A percentile compares a stretch with the other conserved stretches of the same genome.
These are phyloP conservation scores for Labeo rohita DNA, from an alignment of 2,113 vertebrate genomes.

Conservation along the genomic window DNA sequence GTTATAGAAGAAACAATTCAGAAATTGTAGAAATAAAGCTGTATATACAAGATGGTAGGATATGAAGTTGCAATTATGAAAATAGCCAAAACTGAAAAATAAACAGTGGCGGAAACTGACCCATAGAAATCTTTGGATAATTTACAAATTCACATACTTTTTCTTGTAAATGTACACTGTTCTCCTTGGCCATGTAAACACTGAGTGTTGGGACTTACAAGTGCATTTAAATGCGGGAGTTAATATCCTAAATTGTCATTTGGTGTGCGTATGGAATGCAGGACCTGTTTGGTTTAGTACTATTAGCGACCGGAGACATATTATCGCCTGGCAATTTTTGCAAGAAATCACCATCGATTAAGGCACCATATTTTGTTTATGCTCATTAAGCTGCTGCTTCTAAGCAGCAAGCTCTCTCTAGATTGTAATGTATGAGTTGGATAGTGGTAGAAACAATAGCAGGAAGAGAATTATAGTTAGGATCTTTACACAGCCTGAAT, in stretches of 20 bases:
- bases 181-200: not conserved
- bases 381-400: conserved; percentile 10
- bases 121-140: not conserved
- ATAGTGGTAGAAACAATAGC: not conserved
- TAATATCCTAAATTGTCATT: not conserved
- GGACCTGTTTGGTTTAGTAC: not conserved
- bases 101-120: not conserved
- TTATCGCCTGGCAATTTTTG: not conserved
- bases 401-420: not conserved
- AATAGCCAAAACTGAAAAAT: not conserved
- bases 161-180: not conserved
- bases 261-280: not conserved
- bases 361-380: not conserved
- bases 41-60: not conserved
- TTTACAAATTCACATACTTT: not conserved
- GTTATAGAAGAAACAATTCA: not conserved
- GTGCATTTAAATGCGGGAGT: not conserved
- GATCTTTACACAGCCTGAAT: not conserved
- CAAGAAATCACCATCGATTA: conserved; percentile 1
- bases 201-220: not conserved
- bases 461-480: not conserved
- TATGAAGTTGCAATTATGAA: not conserved
- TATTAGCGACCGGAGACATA: not conserved
- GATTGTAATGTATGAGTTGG: not conserved
- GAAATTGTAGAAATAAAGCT: not conserved